These are phyloP conservation scores for Andrena praecox DNA, from an alignment of 2,888 invertebrate genomes.

Conservation along the genomic window DNA sequence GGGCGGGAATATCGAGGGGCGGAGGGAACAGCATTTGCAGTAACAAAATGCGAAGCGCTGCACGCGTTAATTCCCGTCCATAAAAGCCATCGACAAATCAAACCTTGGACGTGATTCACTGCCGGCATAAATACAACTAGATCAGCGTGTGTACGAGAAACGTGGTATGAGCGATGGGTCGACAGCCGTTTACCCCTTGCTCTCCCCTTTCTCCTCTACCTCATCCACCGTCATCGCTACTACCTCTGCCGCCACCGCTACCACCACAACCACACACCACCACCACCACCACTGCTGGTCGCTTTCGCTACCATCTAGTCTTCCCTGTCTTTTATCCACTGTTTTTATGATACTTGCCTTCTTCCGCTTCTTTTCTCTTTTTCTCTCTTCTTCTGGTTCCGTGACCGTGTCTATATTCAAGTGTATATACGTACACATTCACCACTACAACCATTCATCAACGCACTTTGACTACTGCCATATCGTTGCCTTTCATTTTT, in stretches of 20 bases:
- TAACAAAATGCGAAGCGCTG: conserved; percentile 83
- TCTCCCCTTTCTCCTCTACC: conserved; percentile 44
- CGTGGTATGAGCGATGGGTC: conserved; percentile 82
- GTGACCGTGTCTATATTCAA: too few relatives aligned
- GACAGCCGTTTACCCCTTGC: conserved; percentile 74
- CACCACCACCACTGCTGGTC: not conserved
- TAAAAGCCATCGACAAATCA: conserved; percentile 85
- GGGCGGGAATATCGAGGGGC: conserved; percentile 52
- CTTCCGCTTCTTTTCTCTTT: too few relatives aligned
- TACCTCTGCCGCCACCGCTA: conserved; percentile 5
- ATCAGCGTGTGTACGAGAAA: conserved; percentile 81
- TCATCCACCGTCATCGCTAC: conserved; percentile 31
- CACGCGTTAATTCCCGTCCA: conserved; percentile 84
- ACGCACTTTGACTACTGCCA: too few relatives aligned
- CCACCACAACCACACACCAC: conserved; percentile 18
- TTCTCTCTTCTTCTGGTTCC: too few relatives aligned
- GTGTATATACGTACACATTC: too few relatives aligned
- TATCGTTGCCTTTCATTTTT: too few relatives aligned
- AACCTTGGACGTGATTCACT: conserved; percentile 84
- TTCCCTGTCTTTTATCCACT: not conserved
- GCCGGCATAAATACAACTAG: conserved; percentile 84
- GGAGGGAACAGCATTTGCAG: conserved; percentile 79
- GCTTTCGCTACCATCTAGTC: conserved; percentile 3
- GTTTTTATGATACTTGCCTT: too few relatives aligned
- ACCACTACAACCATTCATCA: too few relatives aligned